phyloP scores from a whole-genome alignment of 2,797 vertebrate species.

The Hyperoplus lanceolatus region DNA sequence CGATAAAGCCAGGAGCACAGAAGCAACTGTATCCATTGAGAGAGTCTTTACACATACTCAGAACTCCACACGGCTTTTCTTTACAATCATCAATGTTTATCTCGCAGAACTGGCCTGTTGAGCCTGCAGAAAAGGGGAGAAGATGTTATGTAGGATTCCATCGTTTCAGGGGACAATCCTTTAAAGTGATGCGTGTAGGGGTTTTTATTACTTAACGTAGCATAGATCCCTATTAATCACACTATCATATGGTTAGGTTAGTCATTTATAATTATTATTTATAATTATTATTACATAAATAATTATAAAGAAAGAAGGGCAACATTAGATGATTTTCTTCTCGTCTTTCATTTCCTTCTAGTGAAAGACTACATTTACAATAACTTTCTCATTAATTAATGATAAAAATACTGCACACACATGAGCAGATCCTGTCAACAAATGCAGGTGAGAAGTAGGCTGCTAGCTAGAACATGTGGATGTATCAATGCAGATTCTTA shows the following conservation, averaged over 20 bases:
- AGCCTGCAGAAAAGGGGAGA: slow-evolving; percentile 75
- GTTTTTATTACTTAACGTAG: neutral
- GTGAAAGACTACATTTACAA: neutral
- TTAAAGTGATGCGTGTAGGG: neutral
- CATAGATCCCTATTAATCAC: neutral
- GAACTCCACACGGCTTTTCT: slow-evolving; percentile 84
- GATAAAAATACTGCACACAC: neutral
- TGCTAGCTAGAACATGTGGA: neutral
- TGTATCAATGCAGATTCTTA: neutral
- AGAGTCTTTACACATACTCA: slow-evolving; percentile 87
- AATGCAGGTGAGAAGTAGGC: neutral
- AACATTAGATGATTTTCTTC: neutral
- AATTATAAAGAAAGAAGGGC: too few relatives aligned
- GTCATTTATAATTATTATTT: neutral
- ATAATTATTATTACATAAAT: neutral
- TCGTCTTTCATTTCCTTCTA: neutral
- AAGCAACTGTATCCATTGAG: slow-evolving; percentile 85
- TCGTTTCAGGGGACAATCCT: neutral
- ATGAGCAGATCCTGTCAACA: neutral
- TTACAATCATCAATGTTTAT: slow-evolving; percentile 79
- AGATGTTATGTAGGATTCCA: neutral
- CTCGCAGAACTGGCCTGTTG: slow-evolving; percentile 87
- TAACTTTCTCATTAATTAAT: neutral
- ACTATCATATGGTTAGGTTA: neutral
- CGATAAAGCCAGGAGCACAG: slow-evolving; percentile 92